A percentile compares a stretch with the other conserved stretches of the same genome.
These are phyloP conservation scores for Apomyelois bistriatella DNA, from an alignment of 2,888 invertebrate genomes.

Conservation along the genomic window DNA sequence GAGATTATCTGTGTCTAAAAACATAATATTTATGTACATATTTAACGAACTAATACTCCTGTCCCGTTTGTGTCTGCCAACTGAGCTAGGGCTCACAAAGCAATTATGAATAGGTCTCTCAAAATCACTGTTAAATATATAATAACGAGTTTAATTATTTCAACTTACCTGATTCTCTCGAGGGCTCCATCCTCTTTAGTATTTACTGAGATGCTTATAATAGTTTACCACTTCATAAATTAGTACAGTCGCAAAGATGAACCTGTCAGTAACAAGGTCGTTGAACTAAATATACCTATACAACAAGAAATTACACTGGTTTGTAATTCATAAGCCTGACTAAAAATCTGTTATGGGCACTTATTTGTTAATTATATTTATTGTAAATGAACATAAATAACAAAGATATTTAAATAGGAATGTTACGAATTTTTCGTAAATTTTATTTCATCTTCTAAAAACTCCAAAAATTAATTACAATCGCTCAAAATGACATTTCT, in stretches of 20 bases:
- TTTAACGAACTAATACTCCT: too few relatives aligned
- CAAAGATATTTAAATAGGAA: neutral
- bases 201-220: conserved; percentile 53
- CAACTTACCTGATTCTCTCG: conserved; percentile 72
- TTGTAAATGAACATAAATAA: neutral
- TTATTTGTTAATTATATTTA: conserved; percentile 14
- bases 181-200: conserved; percentile 69
- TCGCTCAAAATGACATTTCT: conserved; percentile 49
- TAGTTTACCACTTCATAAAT: conserved; percentile 68
- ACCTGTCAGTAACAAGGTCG: conserved; percentile 80
- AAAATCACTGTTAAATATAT: too few relatives aligned
- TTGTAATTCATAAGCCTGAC: conserved; percentile 36
- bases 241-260: conserved; percentile 71
- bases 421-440: neutral
- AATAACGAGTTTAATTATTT: too few relatives aligned
- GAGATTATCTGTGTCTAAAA: too few relatives aligned
- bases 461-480: too few relatives aligned
- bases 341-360: conserved; percentile 36
- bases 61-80: too few relatives aligned
- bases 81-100: too few relatives aligned
- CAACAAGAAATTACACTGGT: conserved; percentile 55
- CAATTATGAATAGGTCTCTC: too few relatives aligned
- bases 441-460: conserved; percentile 17
- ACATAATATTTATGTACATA: too few relatives aligned
- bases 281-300: conserved; percentile 79